Evolutionary conservation across 2,113 vertebrate genomes (phyloP).

Genomic region (Lanius collurio): DNA sequence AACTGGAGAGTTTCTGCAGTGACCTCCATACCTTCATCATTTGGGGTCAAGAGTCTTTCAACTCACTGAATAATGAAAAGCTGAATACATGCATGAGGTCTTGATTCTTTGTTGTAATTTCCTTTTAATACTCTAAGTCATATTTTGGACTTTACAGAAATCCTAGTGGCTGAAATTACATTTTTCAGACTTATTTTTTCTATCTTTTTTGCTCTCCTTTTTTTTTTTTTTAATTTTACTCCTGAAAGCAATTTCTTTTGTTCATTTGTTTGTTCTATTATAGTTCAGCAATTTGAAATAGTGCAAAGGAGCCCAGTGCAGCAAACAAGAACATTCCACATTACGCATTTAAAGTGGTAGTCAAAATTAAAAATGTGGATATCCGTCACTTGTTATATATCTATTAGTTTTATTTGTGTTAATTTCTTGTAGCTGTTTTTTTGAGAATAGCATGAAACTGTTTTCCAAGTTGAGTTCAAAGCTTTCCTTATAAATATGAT

Average conservation of each 20-base stretch:
- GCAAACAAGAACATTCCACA: not conserved
- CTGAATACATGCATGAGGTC: not conserved
- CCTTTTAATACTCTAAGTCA: not conserved
- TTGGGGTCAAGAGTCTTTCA: not conserved
- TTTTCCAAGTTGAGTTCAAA: not conserved
- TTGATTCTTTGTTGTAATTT: not conserved
- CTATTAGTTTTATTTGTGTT: not conserved
- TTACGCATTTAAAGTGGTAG: not conserved
- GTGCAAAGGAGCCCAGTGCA: not conserved
- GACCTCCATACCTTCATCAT: not conserved
- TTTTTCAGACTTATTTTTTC: not conserved
- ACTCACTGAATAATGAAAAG: not conserved
- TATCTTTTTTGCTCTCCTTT: fast-evolving
- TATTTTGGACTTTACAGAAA: not conserved
- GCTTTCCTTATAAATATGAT: not conserved
- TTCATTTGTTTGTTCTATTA: not conserved
- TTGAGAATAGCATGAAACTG: not conserved
- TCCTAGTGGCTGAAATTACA: not conserved
- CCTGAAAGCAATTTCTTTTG: not conserved
- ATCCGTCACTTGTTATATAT: not conserved
- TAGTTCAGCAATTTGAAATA: not conserved
- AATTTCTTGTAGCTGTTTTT: not conserved
- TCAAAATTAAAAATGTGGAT: not conserved
- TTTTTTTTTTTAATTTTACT: not conserved
- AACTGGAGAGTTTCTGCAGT: not conserved